Evolutionary conservation across 1,140 invertebrate genomes (phyloP).

Genomic region (Mercenaria mercenaria): DNA sequence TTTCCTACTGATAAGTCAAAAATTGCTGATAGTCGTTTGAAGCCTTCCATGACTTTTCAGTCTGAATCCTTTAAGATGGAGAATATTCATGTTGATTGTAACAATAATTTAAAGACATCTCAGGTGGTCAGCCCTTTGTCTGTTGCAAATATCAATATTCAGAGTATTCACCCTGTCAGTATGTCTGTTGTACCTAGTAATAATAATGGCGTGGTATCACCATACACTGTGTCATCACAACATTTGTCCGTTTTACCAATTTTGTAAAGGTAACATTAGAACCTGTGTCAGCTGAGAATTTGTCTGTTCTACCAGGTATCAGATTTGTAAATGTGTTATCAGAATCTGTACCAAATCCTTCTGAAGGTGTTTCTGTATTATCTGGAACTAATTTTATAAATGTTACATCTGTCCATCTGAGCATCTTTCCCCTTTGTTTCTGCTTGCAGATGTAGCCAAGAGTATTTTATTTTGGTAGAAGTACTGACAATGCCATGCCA

Average conservation of each 20-base stretch:
- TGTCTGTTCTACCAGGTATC: neutral
- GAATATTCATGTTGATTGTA: neutral
- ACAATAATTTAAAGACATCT: neutral
- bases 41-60: constrained; percentile 48
- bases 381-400: neutral
- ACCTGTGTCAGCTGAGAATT: neutral
- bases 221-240: too few species aligned
- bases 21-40: constrained; percentile 7
- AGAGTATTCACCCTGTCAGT: too few species aligned
- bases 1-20: constrained; percentile 34
- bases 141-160: neutral
- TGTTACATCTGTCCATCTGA: too few species aligned
- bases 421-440: neutral
- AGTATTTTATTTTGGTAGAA: neutral
- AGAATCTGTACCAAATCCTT: neutral
- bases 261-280: neutral
- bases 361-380: neutral
- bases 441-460: constrained; percentile 23
- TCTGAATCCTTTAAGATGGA: neutral
- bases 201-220: too few species aligned
- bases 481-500: neutral
- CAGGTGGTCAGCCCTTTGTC: constrained; percentile 7
- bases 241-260: too few species aligned
- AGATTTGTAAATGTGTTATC: neutral
- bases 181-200: too few species aligned